A percentile compares a stretch with the other conserved stretches of the same genome.
phyloP scores from a whole-genome alignment of 2,113 vertebrate species.

The Monarcha castaneiventris region DNA sequence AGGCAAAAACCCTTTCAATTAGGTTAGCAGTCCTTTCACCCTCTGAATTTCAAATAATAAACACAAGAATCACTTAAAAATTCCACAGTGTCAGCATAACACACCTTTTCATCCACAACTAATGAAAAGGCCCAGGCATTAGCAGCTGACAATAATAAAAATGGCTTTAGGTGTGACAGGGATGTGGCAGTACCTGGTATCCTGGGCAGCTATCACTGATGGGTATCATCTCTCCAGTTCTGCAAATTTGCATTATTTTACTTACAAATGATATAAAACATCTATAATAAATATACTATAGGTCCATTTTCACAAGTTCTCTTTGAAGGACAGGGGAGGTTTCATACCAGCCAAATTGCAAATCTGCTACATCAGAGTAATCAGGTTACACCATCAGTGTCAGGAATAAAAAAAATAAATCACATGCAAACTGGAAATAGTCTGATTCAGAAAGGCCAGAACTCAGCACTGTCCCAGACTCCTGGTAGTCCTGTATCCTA shows the following conservation, averaged over 20 bases:
- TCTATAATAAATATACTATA: not conserved
- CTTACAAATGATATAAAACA: not conserved
- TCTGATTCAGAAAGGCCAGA: not conserved
- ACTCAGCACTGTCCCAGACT: not conserved
- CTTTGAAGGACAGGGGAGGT: not conserved
- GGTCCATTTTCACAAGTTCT: not conserved
- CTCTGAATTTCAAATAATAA: not conserved
- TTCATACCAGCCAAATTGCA: not conserved
- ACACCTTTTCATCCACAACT: not conserved
- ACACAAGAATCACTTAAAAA: not conserved
- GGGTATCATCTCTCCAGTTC: not conserved
- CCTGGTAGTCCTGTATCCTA: not conserved
- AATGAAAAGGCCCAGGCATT: not conserved
- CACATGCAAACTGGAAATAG: not conserved
- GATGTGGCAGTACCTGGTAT: not conserved
- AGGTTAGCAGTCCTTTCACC: not conserved
- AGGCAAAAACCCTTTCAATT: not conserved
- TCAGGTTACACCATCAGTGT: not conserved
- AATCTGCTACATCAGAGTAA: not conserved
- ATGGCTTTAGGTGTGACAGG: not conserved
- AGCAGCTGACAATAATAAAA: not conserved
- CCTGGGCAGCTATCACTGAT: not conserved
- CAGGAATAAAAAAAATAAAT: not conserved
- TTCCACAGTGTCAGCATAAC: not conserved
- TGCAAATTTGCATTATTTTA: not conserved